Evolutionary conservation across 2,888 invertebrate genomes (phyloP), one percentile per base, ranked within the genome.

Genomic region (Diogma glabrata): DNA sequence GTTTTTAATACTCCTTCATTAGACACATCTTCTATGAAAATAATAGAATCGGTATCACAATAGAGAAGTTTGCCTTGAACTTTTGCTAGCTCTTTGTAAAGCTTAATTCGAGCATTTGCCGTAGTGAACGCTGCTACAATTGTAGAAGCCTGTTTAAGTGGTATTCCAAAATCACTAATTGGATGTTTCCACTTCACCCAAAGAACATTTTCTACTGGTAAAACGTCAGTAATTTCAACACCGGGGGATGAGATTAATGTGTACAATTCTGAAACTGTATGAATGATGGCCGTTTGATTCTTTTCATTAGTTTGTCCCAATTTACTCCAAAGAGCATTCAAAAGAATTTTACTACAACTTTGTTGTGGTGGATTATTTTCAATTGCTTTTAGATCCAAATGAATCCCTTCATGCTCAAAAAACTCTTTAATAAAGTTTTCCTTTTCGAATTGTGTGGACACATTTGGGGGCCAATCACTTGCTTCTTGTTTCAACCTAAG

Each of bases 1-100:
- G 43, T 43, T 43, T 43, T 20, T 43, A 43, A 43, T 12, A 12
- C n/a, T 3, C 12, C 43, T n/a, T 10, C 22, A 43, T 43, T 20
- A 20, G 6, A n/a, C 20, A 5, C 12, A 22, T 43, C 22, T 43
- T 43, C 43, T 10, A 43, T 14, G 14, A 43, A 43, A 22, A 43
- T 20, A 20, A 43, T 43, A 5, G 43, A 43, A 14, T 43, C 43
- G 12, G 43, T 43, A 8, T 43, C 43, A 43, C 43, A 43, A 12
- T 43, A 43, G 5, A 43, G 43, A 3, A 43, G 5, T 7, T 22
- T 20, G 7, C 22, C 2, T 2, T 12, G 9, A n/a, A 20, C 22
- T 43, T 43, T 43, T 12, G 19, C 6, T n/a, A 40, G 19, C 19
- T 40, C 40, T 3, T 6, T 40, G 19, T 40, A 40, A 9, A 40